Percentiles rank a stretch among this genome's conserved stretches.
Conservation (phyloP, 2,113 vertebrate genomes). For the Coptodon rendalli region DNA sequence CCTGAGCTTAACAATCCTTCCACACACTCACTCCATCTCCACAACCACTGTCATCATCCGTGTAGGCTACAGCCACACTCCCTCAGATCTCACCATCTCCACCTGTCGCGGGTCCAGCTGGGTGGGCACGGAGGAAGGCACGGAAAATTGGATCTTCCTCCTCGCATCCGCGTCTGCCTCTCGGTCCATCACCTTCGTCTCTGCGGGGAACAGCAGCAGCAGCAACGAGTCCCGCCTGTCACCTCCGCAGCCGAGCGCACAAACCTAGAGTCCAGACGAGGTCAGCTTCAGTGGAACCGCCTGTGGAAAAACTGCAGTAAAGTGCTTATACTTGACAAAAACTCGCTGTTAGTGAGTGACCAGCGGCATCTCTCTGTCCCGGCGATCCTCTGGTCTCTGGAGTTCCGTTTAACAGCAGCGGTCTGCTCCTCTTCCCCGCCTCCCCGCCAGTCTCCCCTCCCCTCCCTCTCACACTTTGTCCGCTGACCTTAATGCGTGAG, state of each 20-base stretch:
- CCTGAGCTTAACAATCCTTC: not conserved
- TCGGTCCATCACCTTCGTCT: constrained; percentile 44
- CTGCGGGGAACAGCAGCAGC: not conserved
- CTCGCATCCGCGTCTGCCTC: constrained; percentile 49
- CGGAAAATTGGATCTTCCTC: constrained; percentile 88
- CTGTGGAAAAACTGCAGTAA: not conserved
- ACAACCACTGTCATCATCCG: not conserved
- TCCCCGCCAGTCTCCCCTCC: not conserved
- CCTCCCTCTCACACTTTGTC: not conserved
- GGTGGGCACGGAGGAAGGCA: constrained; percentile 77
- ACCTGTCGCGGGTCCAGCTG: constrained; percentile 88
- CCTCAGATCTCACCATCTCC: constrained; percentile 80
- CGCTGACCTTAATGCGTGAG: not conserved
- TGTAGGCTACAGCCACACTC: not conserved
- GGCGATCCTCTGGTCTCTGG: not conserved
- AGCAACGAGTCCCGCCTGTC: constrained; percentile 37
- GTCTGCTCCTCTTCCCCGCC: not conserved
- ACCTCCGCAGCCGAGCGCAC: not conserved
- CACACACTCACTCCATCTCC: not conserved
- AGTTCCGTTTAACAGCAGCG: not conserved
- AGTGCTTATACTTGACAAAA: not conserved
- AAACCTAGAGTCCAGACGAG: not conserved
- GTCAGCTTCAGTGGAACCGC: not conserved
- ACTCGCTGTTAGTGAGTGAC: not conserved
- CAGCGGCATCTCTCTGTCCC: not conserved